These are phyloP conservation scores for Mus spicilegus DNA, from an alignment of 2,113 vertebrate genomes.

Conservation along the genomic window DNA sequence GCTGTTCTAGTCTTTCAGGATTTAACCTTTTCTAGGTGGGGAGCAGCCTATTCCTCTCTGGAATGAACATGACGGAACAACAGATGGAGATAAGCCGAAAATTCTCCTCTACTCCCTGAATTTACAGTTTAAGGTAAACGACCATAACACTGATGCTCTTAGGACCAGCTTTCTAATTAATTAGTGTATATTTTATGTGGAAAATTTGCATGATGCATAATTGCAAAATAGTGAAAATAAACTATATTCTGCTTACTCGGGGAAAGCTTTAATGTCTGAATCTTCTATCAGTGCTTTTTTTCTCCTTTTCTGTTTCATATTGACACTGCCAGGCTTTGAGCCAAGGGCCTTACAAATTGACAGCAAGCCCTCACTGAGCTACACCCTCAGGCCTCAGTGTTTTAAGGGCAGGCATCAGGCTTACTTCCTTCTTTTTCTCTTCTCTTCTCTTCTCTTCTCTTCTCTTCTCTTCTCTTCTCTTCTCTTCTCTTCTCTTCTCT, in stretches of 20 bases:
- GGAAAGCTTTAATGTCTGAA: background rate
- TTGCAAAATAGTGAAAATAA: slow-evolving; percentile 45
- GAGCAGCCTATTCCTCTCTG: slow-evolving; percentile 99
- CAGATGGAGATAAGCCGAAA: slow-evolving; percentile 98
- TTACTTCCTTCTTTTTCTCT: background rate
- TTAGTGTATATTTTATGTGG: background rate
- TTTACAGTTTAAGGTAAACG: slow-evolving; percentile 95
- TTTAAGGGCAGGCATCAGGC: background rate
- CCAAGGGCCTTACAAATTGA: background rate
- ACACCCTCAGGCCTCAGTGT: background rate
- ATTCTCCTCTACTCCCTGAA: slow-evolving; percentile 97
- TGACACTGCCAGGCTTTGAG: background rate
- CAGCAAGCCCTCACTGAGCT: too few species aligned
- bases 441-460: too few species aligned
- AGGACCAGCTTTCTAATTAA: background rate
- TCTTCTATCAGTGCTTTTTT: background rate
- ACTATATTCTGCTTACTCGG: background rate
- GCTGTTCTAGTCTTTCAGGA: background rate
- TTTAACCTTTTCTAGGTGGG: slow-evolving; percentile 88
- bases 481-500: too few species aligned
- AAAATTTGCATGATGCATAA: background rate
- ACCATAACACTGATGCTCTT: background rate
- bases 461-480: background rate
- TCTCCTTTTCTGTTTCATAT: background rate
- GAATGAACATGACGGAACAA: slow-evolving; percentile 97